Percentiles rank a stretch among this genome's conserved stretches.
Conservation (phyloP, 2,113 vertebrate species). For the Muntiacus muntjak region DNA sequence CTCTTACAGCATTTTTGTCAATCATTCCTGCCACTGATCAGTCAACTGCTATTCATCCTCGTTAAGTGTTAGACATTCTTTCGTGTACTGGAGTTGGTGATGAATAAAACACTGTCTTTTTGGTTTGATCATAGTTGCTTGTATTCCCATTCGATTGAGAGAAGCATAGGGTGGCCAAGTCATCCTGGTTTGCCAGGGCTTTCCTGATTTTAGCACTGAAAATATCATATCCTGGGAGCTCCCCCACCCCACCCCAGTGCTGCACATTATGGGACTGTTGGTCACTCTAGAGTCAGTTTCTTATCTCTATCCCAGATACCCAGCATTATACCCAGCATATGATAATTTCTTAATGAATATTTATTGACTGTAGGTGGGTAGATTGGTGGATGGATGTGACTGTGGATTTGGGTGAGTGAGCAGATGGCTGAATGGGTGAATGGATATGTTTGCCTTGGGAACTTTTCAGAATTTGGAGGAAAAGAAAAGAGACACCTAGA, state of each 20-base stretch:
- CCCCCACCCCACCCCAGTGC: neutral
- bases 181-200: neutral
- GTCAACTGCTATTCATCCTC: neutral
- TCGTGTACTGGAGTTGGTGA: neutral
- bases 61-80: neutral
- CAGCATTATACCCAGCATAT: neutral
- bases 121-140: neutral
- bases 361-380: neutral
- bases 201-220: neutral
- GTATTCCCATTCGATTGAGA: neutral
- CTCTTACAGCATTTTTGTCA: neutral
- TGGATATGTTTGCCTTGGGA: neutral
- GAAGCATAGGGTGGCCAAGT: neutral
- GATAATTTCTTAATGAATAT: neutral
- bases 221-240: neutral
- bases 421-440: neutral
- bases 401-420: neutral
- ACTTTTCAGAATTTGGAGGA: neutral
- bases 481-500: neutral
- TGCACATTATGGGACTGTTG: neutral
- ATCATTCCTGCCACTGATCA: neutral
- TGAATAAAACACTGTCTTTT: conserved; percentile 12
- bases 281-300: neutral
- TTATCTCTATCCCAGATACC: neutral
- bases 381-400: neutral